Base-by-base conservation (phyloP, 2,888 invertebrate genomes). In the Steinernema scapterisci region DNA sequence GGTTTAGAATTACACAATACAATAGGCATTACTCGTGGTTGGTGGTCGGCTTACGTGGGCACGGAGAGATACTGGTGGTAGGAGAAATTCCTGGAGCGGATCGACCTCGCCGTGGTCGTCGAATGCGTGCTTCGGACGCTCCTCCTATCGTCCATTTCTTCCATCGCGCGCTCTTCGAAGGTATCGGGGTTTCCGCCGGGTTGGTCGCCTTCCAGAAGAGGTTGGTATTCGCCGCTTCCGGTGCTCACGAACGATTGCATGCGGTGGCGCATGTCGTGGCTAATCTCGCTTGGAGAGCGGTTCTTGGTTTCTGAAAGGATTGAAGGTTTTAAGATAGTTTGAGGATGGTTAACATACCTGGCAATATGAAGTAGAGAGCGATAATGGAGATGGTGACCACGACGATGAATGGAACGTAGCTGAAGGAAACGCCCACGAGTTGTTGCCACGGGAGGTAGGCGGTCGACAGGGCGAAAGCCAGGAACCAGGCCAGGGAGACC, bases 401-500 rank as follows among this genome's bases (percentile, higher is more conserved):
- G 3, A 84, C 83, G 3, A 89, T 88, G 82, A 89, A 89, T 0
- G 89, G 89, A 11, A 89, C 77, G 79, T 89, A 89, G 52, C 88
- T 87, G 76, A 84, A 87, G 16, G 86, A 80, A 16, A 81, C 81
- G 7, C 87, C 87, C 16, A 87, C 87, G 19, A 85, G 72, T 85
- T 86, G 84, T 71, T 88, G 87, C 75, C 83, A 82, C 9, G 87
- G 87, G 9, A 87, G 78, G 73, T 87, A 87, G 19, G 75, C 82
- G 51, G 88, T 88, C 79, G 80, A 87, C 76, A 85, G 78, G 23
- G 86, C 52, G 72, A 86, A 87, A 7, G 85, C 83, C 56, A 85
- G 80, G 27, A 80, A 80, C 82, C 83, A 88, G 6, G 87, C 84
- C 25, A 83, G 81, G 75, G 83, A 86, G 2, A 87, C 87, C 11